Base-by-base conservation (phyloP, 2,113 vertebrate genomes). In the Ifrita kowaldi region DNA sequence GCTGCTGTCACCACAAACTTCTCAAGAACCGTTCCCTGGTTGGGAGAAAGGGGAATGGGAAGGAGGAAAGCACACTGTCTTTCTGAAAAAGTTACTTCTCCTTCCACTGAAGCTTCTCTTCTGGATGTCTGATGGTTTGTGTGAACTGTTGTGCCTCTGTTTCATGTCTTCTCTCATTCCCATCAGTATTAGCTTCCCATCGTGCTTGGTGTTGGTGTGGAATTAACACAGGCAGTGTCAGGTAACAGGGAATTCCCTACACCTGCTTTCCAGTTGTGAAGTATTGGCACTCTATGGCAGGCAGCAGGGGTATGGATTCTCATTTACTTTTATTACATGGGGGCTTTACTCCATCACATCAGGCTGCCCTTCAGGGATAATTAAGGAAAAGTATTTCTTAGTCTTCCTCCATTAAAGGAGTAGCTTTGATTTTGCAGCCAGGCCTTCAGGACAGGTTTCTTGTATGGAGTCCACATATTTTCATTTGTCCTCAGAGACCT, bases 251-350 rank as follows among this genome's bases (percentile, higher is more conserved):
- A 76, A 77, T 79, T 73, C 62, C 85, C 74, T 62, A 30, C 37
- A 19, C 33, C 8, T 74, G 44, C 24, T 76, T 94, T 97, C 65
- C 59, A 81, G 23, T 12, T 47, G 65, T 62, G 60, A 68, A 74
- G n/a, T 78, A 69, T 63, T 78, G 79, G 62, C 62, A 44, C 60
- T 37, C 94, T 42, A 52, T 3, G 23, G 41, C 37, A 95, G 55
- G 76, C 63, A 88, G 55, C 50, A 60, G 82, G 85, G 37, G 35
- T 46, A 89, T 27, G 42, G 71, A 89, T 96, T 95, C 57, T 73
- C 62, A 82, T 96, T 97, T 86, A 68, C 65, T 97, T 96, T 90
- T 94, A 88, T 90, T 93, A 84, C 10, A 10, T 41, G 67, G 52
- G 97, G 97, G 62, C 2, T 69, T 93, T 89, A 95, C 49, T 93